Percentiles rank a stretch among this genome's conserved stretches.
Evolutionary conservation across 2,797 vertebrate species (phyloP).

Genomic region (Thalassophryne amazonica): DNA sequence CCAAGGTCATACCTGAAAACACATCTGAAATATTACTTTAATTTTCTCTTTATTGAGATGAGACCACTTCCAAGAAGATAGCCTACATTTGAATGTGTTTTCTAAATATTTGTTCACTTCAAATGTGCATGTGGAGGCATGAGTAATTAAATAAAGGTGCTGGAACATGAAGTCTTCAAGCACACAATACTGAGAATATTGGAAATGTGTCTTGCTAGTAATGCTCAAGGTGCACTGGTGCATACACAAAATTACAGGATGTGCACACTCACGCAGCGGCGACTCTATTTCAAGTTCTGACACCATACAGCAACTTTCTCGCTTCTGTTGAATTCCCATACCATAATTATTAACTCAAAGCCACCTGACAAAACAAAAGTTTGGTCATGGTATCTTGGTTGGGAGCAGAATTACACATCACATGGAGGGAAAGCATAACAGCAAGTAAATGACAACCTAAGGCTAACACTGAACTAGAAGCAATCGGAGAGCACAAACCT

Average conservation of each 20-base stretch:
- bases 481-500: too few species aligned
- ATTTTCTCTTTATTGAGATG: slow-evolving; percentile 46
- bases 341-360: slow-evolving; percentile 64
- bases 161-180: slow-evolving; percentile 49
- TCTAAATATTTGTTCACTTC: neutral
- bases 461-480: too few species aligned
- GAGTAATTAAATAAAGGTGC: slow-evolving; percentile 52
- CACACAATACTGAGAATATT: slow-evolving; percentile 52
- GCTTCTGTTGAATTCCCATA: slow-evolving; percentile 33
- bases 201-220: slow-evolving; percentile 61
- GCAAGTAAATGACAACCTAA: slow-evolving; percentile 72
- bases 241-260: slow-evolving; percentile 56
- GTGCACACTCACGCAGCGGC: slow-evolving; percentile 38
- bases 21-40: slow-evolving; percentile 45
- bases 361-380: slow-evolving; percentile 53
- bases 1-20: slow-evolving; percentile 13
- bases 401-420: slow-evolving; percentile 48
- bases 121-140: slow-evolving; percentile 14
- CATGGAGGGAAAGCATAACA: slow-evolving; percentile 54
- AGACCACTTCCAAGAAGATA: slow-evolving; percentile 24
- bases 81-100: slow-evolving; percentile 23
- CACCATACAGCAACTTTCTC: slow-evolving; percentile 50
- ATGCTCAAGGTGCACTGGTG: slow-evolving; percentile 44
- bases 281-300: slow-evolving; percentile 66
- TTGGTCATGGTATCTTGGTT: slow-evolving; percentile 31